Evolutionary conservation across 1,140 invertebrate species (phyloP), one percentile per base, ranked within the genome.

Genomic region (Polypedilum pembai): DNA sequence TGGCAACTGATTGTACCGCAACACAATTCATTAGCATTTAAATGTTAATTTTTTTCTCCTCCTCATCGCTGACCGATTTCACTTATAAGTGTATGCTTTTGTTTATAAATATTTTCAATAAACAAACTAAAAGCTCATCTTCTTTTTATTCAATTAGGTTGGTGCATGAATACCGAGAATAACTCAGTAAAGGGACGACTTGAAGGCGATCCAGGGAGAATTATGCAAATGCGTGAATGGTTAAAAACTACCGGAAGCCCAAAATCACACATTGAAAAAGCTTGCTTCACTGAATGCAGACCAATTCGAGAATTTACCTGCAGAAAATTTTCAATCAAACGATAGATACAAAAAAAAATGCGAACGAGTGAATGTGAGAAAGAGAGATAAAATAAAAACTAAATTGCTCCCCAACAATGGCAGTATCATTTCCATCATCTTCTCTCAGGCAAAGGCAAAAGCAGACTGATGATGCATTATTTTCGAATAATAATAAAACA

Each of bases 221-320:
- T 90, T 15, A 82, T 82, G 15, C 80, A 84, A 76, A 88, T 90
- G 84, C 89, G 88, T 81, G 77, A 84, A 41, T 90, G 88, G 88
- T 80, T 91, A 0, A 78, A 84, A 73, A 83, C 80, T 72, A 83
- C 80, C 18, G 88, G 89, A 24, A 90, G 88, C 78, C 88, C 88
- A 3, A 82, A 84, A 40, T 88, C 87, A 1, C 84, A 79, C 66
- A 89, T 91, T 73, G 85, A 87, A 15, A 88, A 86, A 77, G 84
- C 84, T 3, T 81, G 84, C 4, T 90, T 90, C 78, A 83, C 80
- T 2, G 73, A 75, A 21, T 18, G 20, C 1, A 76, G 76, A 73
- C 76, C 79, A 65, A 80, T 80, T 21, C 74, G 74, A 74, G 66
- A 76, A 76, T 79, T 80, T 80, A 80, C 45, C 12, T 1, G 1